A percentile compares a stretch with the other conserved stretches of the same genome.
Conservation (phyloP, 1,140 invertebrate genomes). For the Drosophila melanica region DNA sequence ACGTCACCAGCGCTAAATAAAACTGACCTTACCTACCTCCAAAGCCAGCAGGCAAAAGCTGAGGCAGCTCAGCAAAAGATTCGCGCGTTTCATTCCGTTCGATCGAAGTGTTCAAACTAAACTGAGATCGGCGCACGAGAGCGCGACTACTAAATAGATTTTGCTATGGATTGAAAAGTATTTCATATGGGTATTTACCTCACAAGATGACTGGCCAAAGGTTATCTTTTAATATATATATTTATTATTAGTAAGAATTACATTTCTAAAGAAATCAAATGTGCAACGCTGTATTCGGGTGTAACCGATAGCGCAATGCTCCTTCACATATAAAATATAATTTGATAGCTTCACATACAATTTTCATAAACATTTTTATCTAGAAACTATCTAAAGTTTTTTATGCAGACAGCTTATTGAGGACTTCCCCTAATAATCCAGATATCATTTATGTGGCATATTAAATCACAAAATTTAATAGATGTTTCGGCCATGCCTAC, state of each 20-base stretch:
- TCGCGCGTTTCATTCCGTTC: constrained; percentile 34
- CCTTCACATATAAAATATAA: no score
- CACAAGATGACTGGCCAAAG: not conserved
- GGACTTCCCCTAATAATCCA: no score
- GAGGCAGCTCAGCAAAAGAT: constrained; percentile 26
- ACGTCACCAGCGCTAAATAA: not conserved
- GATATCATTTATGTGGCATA: no score
- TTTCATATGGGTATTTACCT: not conserved
- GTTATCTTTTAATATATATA: constrained; percentile 13
- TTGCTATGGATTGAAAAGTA: no score
- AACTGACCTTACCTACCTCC: constrained; percentile 52
- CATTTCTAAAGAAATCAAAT: no score
- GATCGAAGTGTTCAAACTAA: constrained; percentile 11
- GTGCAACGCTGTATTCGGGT: not conserved
- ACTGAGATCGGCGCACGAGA: constrained; percentile 39
- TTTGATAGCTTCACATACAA: no score
- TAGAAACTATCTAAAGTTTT: no score
- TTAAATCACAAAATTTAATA: no score
- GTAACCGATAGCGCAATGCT: no score
- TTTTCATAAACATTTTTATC: no score
- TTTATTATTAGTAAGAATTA: not conserved
- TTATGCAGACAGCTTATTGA: no score
- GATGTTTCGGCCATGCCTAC: no score
- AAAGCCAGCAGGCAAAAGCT: constrained; percentile 44
- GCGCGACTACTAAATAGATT: constrained; percentile 8